Base-by-base conservation (phyloP, 2,888 invertebrate genomes). In the Clepsis dumicolana region DNA sequence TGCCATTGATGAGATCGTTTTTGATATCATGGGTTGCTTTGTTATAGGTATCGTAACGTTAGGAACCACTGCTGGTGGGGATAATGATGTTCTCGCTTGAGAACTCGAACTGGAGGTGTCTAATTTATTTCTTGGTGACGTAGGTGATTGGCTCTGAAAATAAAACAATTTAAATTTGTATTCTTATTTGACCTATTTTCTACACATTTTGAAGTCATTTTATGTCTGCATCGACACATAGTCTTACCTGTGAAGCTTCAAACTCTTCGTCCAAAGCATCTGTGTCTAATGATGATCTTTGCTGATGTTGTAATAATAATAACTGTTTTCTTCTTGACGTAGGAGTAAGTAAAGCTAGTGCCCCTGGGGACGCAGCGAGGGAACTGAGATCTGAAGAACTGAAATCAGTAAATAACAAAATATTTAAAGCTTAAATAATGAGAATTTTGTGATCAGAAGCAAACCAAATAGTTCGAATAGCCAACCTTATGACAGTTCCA, bases 251-350 rank as follows among this genome's bases (percentile, higher is more conserved):
- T 71, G 95, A 95, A 50, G 94, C 94, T 82, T 95, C 94, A 77
- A 95, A 94, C 85, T 96, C 96, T 79, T 96, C 96, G 74, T 97
- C 97, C 68, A 97, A 90, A 21, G 95, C 96, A 81, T 97, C 97
- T 0, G 97, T 97, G 81, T 97, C 97, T 88, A 97, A 95, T 14
- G 97, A 97, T 68, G 97, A 97, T 73, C 97, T 93, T 86, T 97
- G 97, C 82, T 97, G 97, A 84, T 97, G 97, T 83, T 97, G 97
- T 62, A 97, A 88, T 76, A 97, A 87, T 41, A 97, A 90, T 38
- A 96, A 92, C 80, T 97, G 96, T 88, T 97, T 96, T 76, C 97
- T 94, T 80, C 96, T 95, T 0, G 97, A 96, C 7, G 97, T 96
- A 0, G 97, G 97, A 21, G 97, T 97, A 32, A 97, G 83, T 63